Evolutionary conservation across 1,140 invertebrate species (phyloP).

Genomic region (Bombus breviceps): DNA sequence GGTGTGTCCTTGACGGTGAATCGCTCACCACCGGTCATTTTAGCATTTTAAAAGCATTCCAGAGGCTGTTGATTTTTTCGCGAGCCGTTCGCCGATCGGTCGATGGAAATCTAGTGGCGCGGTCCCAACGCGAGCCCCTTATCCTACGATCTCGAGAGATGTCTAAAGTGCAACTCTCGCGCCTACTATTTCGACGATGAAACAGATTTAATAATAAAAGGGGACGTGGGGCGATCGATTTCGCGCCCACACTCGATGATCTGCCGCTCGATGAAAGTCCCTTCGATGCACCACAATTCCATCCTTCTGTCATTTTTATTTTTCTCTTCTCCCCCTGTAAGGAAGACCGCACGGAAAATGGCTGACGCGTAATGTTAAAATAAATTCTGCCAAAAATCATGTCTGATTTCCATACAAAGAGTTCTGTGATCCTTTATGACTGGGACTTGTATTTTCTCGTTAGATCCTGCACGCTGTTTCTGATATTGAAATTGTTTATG

Average conservation of each 20-base stretch:
- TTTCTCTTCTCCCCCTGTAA: not conserved
- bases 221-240: constrained; percentile 57
- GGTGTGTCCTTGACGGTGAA: constrained; percentile 27
- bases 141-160: constrained; percentile 49
- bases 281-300: constrained; percentile 19
- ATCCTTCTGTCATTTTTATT: constrained; percentile 13
- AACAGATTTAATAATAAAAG: constrained; percentile 56
- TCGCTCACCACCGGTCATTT: constrained; percentile 56
- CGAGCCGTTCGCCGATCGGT: constrained; percentile 54
- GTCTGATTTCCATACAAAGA: constrained; percentile 41
- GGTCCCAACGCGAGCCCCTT: constrained; percentile 7
- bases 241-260: constrained; percentile 57
- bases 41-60: constrained; percentile 73
- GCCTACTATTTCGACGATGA: constrained; percentile 55
- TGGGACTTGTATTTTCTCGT: not conserved
- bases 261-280: constrained; percentile 9
- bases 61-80: constrained; percentile 52
- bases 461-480: not conserved
- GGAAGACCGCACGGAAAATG: constrained; percentile 18
- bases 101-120: constrained; percentile 38
- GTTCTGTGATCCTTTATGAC: not conserved
- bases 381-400: constrained; percentile 37
- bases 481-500: not conserved
- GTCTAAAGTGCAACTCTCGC: constrained; percentile 38
- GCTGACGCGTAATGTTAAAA: constrained; percentile 1